Conservation (phyloP, 1,140 invertebrate genomes). For the Aphelenchoides fujianensis region DNA sequence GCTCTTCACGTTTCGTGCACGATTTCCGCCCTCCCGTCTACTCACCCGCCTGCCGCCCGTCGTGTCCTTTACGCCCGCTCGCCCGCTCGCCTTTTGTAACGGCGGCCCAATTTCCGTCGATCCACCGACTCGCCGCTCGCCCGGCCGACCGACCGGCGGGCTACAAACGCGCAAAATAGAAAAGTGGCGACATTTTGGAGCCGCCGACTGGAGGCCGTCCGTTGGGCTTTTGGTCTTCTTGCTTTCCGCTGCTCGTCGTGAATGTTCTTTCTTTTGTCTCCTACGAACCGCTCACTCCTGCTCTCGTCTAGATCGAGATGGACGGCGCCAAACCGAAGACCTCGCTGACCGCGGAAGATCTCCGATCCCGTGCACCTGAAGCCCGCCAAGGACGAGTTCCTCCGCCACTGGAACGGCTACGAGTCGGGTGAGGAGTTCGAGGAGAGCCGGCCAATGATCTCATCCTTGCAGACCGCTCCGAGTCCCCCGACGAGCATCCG, state of each 20-base stretch:
- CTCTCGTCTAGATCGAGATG: not conserved
- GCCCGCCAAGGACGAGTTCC: not conserved
- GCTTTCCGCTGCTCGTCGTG: not conserved
- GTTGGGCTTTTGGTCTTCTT: not conserved
- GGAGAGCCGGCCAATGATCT: too few relatives aligned
- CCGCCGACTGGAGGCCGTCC: not conserved
- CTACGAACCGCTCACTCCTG: not conserved
- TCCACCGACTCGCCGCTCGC: too few relatives aligned
- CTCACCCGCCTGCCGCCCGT: too few relatives aligned
- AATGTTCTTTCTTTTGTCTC: not conserved
- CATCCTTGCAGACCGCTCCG: not conserved
- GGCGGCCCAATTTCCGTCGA: too few relatives aligned
- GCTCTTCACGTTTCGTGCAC: too few relatives aligned
- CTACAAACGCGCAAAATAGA: not conserved
- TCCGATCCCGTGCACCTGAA: not conserved
- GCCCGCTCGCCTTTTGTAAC: too few relatives aligned
- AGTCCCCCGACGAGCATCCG: not conserved
- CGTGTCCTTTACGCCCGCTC: too few relatives aligned
- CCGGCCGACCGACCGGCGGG: too few relatives aligned
- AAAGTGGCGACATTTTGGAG: not conserved
- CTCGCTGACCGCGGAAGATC: not conserved
- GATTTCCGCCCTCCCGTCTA: too few relatives aligned
- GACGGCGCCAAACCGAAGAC: not conserved
- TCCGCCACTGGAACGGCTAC: not conserved
- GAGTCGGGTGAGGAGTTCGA: too few relatives aligned